These are phyloP conservation scores for Lithobates sylvaticus DNA, from an alignment of 2,797 vertebrate genomes.

Conservation along the genomic window DNA sequence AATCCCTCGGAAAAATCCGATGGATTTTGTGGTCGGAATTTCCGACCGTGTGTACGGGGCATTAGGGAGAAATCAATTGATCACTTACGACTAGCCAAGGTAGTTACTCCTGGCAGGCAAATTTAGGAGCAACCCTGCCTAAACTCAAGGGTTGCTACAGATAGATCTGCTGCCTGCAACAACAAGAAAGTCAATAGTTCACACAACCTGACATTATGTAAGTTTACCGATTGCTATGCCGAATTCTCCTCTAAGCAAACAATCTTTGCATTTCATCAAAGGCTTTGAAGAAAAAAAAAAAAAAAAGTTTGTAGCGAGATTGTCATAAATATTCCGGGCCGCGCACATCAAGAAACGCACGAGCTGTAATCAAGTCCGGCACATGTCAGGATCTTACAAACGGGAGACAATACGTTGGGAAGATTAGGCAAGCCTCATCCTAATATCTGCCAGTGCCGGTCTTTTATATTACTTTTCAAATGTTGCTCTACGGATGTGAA, in stretches of 20 bases:
- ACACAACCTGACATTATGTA: too few relatives aligned
- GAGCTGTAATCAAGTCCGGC: constrained; percentile 21
- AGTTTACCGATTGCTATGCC: too few relatives aligned
- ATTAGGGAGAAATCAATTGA: too few relatives aligned
- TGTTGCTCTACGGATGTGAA: constrained; percentile 15
- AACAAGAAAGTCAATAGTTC: too few relatives aligned
- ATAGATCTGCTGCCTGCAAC: too few relatives aligned
- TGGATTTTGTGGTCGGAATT: too few relatives aligned
- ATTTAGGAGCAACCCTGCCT: too few relatives aligned
- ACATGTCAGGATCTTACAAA: constrained; percentile 48
- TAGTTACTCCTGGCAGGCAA: too few relatives aligned
- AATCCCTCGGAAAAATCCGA: too few relatives aligned
- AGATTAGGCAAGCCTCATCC: constrained; percentile 44
- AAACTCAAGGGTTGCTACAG: too few relatives aligned
- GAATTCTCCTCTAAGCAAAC: neutral
- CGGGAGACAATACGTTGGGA: constrained; percentile 7
- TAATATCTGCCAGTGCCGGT: constrained; percentile 38
- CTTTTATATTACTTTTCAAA: constrained; percentile 47
- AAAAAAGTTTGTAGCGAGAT: neutral
- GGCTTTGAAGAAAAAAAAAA: neutral
- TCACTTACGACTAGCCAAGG: too few relatives aligned
- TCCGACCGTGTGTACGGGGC: too few relatives aligned
- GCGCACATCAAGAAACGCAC: constrained; percentile 5
- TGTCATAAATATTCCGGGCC: constrained; percentile 36
- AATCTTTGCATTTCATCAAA: neutral